These are phyloP conservation scores for Eretmocerus hayati DNA, from an alignment of 2,888 invertebrate species.

Conservation along the genomic window DNA sequence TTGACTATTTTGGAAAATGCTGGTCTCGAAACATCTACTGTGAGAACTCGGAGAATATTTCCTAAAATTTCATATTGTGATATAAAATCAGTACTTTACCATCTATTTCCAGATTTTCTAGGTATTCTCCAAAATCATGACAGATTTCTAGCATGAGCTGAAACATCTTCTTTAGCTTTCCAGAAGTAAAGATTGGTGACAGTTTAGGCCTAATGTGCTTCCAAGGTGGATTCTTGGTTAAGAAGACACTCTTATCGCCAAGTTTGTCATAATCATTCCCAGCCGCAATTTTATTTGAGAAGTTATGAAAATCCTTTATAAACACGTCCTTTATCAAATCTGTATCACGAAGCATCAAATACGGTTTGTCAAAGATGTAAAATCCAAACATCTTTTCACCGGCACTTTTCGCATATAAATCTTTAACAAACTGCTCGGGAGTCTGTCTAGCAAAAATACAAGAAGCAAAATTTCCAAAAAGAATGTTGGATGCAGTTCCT, in stretches of 20 bases:
- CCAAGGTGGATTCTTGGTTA: slow-evolving; percentile 47
- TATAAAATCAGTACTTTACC: too few species aligned
- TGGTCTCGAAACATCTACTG: too few species aligned
- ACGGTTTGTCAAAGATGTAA: slow-evolving; percentile 46
- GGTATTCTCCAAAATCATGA: not conserved
- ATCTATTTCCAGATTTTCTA: not conserved
- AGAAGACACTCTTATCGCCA: slow-evolving; percentile 45
- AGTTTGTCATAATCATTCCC: slow-evolving; percentile 42
- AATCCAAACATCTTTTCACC: slow-evolving; percentile 42
- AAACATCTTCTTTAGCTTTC: slow-evolving; percentile 36
- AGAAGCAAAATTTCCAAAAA: slow-evolving; percentile 46
- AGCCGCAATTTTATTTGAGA: slow-evolving; percentile 39
- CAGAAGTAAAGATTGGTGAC: slow-evolving; percentile 47
- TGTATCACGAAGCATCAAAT: slow-evolving; percentile 45
- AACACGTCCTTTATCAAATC: slow-evolving; percentile 47
- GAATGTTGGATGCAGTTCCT: slow-evolving; percentile 37
- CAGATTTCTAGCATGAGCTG: slow-evolving; percentile 32
- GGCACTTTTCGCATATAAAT: slow-evolving; percentile 39
- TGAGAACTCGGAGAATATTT: too few species aligned
- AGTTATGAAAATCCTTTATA: slow-evolving; percentile 48
- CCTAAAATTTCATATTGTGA: too few species aligned
- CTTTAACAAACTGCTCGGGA: slow-evolving; percentile 39
- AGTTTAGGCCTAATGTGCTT: slow-evolving; percentile 44
- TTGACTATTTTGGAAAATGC: too few species aligned
- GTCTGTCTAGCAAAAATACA: slow-evolving; percentile 35